Conservation (phyloP, 2,888 invertebrate genomes). For the Oxyscelio sp. region DNA sequence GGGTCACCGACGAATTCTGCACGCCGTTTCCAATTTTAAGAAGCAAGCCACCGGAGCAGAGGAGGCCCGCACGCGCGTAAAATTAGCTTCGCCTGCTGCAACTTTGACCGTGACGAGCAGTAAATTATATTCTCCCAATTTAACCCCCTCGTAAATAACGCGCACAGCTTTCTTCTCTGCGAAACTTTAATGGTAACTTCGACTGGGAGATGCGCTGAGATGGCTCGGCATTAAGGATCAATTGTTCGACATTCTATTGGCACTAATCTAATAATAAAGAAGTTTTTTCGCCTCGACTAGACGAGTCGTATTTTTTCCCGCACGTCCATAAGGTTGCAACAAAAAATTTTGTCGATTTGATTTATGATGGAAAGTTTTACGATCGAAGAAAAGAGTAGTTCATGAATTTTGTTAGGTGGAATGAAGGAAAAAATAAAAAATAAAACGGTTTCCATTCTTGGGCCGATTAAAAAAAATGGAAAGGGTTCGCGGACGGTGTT, state of each 20-base stretch:
- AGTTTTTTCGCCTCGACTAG: constrained; percentile 29
- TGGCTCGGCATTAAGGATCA: constrained; percentile 31
- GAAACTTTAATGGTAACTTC: constrained; percentile 39
- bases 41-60: constrained; percentile 54
- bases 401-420: constrained; percentile 28
- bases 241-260: constrained; percentile 40
- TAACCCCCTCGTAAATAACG: constrained; percentile 76
- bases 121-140: constrained; percentile 69
- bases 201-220: constrained; percentile 43
- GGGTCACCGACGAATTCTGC: constrained; percentile 59
- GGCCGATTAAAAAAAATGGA: neutral
- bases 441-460: too few relatives aligned
- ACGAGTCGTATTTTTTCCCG: neutral
- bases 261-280: constrained; percentile 62
- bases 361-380: constrained; percentile 62
- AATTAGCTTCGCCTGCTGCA: constrained; percentile 59
- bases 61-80: constrained; percentile 60
- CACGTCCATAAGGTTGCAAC: too few relatives aligned
- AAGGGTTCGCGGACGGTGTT: constrained; percentile 55
- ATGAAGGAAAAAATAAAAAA: constrained; percentile 7
- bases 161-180: constrained; percentile 49
- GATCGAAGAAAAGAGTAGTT: constrained; percentile 21
- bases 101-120: constrained; percentile 60
- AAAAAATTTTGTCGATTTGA: constrained; percentile 57
- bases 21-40: constrained; percentile 61